Base-by-base conservation (phyloP, 2,113 vertebrate species). In the Colius striatus region DNA sequence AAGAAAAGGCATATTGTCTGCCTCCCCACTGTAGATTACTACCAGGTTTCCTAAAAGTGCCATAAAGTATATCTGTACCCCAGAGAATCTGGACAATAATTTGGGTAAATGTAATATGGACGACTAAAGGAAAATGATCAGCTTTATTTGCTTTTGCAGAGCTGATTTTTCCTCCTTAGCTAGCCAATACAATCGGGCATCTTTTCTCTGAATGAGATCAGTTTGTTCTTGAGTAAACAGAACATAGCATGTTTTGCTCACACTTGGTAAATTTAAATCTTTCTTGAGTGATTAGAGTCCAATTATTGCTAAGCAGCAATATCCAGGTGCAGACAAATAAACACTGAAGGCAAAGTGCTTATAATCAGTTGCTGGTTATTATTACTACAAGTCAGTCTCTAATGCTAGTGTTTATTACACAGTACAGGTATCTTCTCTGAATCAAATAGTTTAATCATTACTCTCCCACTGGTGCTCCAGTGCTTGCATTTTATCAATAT, bases 251-350 rank as follows among this genome's bases (percentile, higher is more conserved):
- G 90, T 89, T 92, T 94, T 96, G 77, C 76, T 96, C 92, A 89
- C 67, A 88, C 78, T 94, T 92, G 58, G 90, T 93, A 78, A 89
- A 95, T 96, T 92, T 90, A 94, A 92, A 96, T 88, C 84, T 96
- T 94, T 88, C 89, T 94, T 94, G 93, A 95, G 92, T 96, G 95
- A 96, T 94, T 96, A 88, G 78, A 91, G 77, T 74, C 89, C 92
- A 97, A 92, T 96, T 96, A 90, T 91, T 96, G 88, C 89, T 85
- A 75, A 96, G 95, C 85, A 95, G 94, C 86, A 92, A 85, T 68
- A 92, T 81, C 92, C 94, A 96, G 94, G 96, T 95, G 77, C 96
- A 97, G 95, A 81, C 84, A 95, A 95, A 95, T 91, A 94, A 91
- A 94, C 75, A 66, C 65, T 84, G 95, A 95, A 92, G 87, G 74